A percentile compares a stretch with the other conserved stretches of the same genome.
Evolutionary conservation across 2,888 invertebrate genomes (phyloP).

Genomic region (Drosophila mayaguana): DNA sequence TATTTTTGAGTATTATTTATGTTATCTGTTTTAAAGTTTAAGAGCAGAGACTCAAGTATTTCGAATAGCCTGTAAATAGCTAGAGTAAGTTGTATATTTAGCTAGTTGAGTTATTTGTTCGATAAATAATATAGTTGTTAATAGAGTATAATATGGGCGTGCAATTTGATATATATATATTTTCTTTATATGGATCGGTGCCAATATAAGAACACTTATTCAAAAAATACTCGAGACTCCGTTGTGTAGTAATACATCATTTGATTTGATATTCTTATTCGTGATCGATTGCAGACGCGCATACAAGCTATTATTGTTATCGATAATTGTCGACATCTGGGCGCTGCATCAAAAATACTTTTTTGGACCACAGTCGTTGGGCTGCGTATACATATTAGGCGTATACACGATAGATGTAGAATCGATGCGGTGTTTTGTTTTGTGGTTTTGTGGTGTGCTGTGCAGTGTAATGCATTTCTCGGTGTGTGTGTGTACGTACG

Average conservation of each 20-base stretch:
- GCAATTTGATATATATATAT: conserved; percentile 2
- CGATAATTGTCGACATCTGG: conserved; percentile 24
- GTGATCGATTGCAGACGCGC: conserved; percentile 43
- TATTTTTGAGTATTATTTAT: conserved; percentile 72
- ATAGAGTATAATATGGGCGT: conserved; percentile 19
- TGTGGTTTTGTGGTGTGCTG: conserved; percentile 18
- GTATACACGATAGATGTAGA: conserved; percentile 20
- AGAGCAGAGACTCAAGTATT: conserved; percentile 75
- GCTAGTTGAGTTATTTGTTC: conserved; percentile 32
- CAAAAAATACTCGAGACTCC: conserved; percentile 76
- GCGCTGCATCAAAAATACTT: conserved; percentile 70
- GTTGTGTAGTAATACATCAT: conserved; percentile 58
- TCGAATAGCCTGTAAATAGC: conserved; percentile 29
- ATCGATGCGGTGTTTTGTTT: conserved; percentile 21
- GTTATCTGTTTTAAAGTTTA: conserved; percentile 40
- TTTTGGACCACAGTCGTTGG: conserved; percentile 63
- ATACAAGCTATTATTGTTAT: neutral
- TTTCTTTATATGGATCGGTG: conserved; percentile 24
- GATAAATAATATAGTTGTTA: neutral
- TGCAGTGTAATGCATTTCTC: conserved; percentile 33
- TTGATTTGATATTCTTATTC: conserved; percentile 54
- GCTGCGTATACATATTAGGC: conserved; percentile 9
- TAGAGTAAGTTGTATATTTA: conserved; percentile 27
- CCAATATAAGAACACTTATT: conserved; percentile 49
- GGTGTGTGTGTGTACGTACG: conserved; percentile 26